Percentiles rank a stretch among this genome's conserved stretches.
Evolutionary conservation across 1,140 invertebrate species (phyloP).

Genomic region (Euwallacea fornicatus): DNA sequence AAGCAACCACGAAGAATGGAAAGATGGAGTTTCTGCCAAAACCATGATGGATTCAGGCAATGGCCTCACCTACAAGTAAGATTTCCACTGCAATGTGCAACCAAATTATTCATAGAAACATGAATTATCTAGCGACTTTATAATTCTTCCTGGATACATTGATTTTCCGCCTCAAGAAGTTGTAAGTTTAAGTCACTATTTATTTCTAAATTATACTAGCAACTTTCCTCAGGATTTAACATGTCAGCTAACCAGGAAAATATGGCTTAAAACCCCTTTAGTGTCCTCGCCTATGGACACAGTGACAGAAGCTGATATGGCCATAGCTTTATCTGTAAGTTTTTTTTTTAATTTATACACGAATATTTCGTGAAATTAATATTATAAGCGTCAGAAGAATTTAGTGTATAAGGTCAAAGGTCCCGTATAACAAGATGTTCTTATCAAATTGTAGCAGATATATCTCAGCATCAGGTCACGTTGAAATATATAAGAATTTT

Average conservation of each 20-base stretch:
- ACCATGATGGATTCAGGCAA: constrained; percentile 86
- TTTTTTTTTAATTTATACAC: no score
- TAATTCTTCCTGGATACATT: constrained; percentile 96
- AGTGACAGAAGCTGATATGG: constrained; percentile 99
- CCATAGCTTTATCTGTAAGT: constrained; percentile 96
- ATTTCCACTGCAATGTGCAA: no score
- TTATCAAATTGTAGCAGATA: not conserved
- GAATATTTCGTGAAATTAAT: no score
- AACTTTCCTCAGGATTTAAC: constrained; percentile 68
- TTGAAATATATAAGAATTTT: no score
- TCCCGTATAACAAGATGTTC: not conserved
- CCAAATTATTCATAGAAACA: no score
- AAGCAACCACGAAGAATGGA: constrained; percentile 23
- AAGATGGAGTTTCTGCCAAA: constrained; percentile 58
- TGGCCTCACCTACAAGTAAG: constrained; percentile 85
- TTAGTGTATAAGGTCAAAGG: no score
- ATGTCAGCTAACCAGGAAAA: constrained; percentile 88
- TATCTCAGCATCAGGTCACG: no score
- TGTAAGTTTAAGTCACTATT: constrained; percentile 54
- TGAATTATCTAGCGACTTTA: constrained; percentile 84
- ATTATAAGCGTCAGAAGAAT: no score
- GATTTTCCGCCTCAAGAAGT: constrained; percentile 94
- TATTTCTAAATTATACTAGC: constrained; percentile 10
- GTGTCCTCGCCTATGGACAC: constrained; percentile 99
- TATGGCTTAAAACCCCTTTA: constrained; percentile 88